A percentile compares a stretch with the other conserved stretches of the same genome.
Conservation (phyloP, 1,140 invertebrate species). For the Alviniconcha marisindica region DNA sequence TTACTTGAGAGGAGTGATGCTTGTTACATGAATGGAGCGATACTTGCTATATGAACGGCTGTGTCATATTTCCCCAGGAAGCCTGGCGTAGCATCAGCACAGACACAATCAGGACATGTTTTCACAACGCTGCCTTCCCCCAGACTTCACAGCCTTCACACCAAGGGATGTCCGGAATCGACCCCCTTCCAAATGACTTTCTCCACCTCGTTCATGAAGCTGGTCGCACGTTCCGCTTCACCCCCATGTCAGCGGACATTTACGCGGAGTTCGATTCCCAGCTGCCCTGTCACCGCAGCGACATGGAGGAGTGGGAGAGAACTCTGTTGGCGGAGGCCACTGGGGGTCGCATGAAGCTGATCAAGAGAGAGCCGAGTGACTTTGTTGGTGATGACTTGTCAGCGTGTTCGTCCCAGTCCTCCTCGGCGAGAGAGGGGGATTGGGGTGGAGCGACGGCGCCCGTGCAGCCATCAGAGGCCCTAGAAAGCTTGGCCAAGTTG, state of each 20-base stretch:
- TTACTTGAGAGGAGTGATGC: no score
- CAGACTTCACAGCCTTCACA: neutral
- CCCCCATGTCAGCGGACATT: slow-evolving; percentile 33
- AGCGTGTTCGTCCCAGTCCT: neutral
- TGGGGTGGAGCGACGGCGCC: neutral
- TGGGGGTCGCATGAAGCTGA: neutral
- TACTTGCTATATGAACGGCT: no score
- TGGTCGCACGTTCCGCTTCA: slow-evolving; percentile 32
- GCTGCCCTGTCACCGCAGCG: slow-evolving; percentile 36
- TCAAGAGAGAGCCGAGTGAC: slow-evolving; percentile 40
- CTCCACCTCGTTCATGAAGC: slow-evolving; percentile 32
- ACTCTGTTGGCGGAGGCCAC: slow-evolving; percentile 29
- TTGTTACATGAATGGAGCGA: no score
- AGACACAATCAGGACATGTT: slow-evolving; percentile 30
- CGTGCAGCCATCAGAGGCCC: slow-evolving; percentile 4
- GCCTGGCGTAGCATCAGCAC: slow-evolving; percentile 39
- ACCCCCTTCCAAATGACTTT: slow-evolving; percentile 13
- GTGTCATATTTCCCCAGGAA: slow-evolving; percentile 1
- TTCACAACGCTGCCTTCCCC: slow-evolving; percentile 33
- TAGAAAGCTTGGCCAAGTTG: slow-evolving; percentile 34
- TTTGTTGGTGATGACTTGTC: neutral
- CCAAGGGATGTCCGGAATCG: neutral
- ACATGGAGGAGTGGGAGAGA: slow-evolving; percentile 38
- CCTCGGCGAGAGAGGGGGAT: neutral
- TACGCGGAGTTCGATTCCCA: slow-evolving; percentile 43